Percentiles rank a stretch among this genome's conserved stretches.
phyloP scores from a whole-genome alignment of 35 echinoderm and acorn worm species.

The Strongylocentrotus purpuratus region DNA sequence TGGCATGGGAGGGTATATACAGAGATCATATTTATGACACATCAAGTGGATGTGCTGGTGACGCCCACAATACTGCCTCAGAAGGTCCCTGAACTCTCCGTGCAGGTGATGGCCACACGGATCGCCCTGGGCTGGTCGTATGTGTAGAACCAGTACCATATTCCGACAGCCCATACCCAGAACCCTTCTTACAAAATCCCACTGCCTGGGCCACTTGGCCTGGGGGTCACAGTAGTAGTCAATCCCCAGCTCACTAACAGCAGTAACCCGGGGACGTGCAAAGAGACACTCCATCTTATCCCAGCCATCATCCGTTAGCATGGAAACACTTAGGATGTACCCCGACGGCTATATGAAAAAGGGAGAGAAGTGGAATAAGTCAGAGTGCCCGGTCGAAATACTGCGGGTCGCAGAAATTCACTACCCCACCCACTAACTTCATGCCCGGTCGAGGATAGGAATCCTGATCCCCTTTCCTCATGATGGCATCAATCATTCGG shows the following conservation, averaged over 20 bases:
- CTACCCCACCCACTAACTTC: neutral
- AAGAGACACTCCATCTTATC: neutral
- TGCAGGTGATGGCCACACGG: neutral
- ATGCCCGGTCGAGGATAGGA: neutral
- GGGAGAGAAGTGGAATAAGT: neutral
- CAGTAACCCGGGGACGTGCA: neutral
- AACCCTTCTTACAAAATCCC: neutral
- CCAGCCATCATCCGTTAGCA: neutral
- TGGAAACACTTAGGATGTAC: neutral
- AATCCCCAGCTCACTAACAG: neutral
- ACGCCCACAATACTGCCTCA: neutral
- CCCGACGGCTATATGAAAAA: neutral
- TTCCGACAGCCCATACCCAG: neutral
- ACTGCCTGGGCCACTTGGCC: constrained; percentile 11
- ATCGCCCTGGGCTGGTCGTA: neutral
- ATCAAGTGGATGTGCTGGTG: constrained; percentile 8
- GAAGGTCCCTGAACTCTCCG: neutral
- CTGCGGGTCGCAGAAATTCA: constrained; percentile 27
- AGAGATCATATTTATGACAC: no score
- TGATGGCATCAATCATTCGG: constrained; percentile 16
- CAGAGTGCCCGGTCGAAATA: neutral
- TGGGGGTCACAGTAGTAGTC: neutral
- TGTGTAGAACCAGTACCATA: neutral
- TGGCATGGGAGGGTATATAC: no score
- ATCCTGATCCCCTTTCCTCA: neutral